Percentiles rank a stretch among this genome's conserved stretches.
These are phyloP conservation scores for Ovibos moschatus DNA, from an alignment of 2,113 vertebrate species.

Conservation along the genomic window DNA sequence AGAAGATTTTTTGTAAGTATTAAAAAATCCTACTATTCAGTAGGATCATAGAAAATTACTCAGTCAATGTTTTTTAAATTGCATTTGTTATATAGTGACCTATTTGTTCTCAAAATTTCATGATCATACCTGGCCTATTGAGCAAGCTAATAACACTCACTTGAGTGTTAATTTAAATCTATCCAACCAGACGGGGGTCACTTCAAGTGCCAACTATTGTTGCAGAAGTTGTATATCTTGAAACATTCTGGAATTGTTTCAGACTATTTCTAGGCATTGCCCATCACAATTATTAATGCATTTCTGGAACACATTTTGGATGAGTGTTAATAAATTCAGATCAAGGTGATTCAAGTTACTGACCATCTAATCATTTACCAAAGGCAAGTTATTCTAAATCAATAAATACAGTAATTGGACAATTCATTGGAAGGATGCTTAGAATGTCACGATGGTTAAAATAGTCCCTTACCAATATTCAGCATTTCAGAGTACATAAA, in stretches of 20 bases:
- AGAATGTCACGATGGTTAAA: neutral
- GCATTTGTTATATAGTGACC: neutral
- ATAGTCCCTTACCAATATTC: neutral
- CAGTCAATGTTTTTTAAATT: neutral
- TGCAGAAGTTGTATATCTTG: neutral
- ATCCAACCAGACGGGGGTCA: neutral
- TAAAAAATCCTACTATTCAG: neutral
- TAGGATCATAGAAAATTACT: neutral
- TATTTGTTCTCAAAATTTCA: neutral
- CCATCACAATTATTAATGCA: neutral
- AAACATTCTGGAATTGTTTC: neutral
- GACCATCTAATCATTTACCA: slow-evolving; percentile 10
- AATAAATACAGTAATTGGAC: neutral
- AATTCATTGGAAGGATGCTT: neutral
- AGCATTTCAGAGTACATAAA: neutral
- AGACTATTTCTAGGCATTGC: neutral
- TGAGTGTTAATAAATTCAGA: neutral
- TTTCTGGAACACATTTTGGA: neutral
- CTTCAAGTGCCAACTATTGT: neutral
- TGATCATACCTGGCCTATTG: neutral
- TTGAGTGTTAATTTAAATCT: neutral
- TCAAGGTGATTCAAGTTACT: neutral
- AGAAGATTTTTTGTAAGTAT: neutral
- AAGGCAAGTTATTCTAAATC: neutral
- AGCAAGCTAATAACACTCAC: neutral